Evolutionary conservation across 2,797 vertebrate species (phyloP).

Genomic region (Rhinophrynus dorsalis): DNA sequence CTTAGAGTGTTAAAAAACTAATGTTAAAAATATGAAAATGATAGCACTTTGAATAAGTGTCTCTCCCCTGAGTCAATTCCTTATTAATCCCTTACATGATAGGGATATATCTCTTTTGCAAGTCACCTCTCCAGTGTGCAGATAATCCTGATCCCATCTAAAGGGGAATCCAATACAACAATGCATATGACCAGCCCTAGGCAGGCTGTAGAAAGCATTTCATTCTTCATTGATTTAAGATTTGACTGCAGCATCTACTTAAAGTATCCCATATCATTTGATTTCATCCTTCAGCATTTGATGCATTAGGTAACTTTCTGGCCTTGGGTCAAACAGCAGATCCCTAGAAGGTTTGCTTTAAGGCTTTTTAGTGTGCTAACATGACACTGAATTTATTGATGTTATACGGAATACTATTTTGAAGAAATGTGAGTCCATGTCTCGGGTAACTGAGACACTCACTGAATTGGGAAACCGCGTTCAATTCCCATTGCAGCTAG

Average conservation of each 20-base stretch:
- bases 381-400: background rate
- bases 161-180: background rate
- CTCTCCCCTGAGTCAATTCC: too few species aligned
- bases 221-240: background rate
- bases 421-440: too few species aligned
- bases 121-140: background rate
- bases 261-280: slow-evolving; percentile 32
- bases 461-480: too few species aligned
- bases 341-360: background rate
- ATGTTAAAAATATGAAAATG: too few species aligned
- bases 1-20: too few species aligned
- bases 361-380: background rate
- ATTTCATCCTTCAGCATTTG: background rate
- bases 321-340: background rate
- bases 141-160: background rate
- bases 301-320: background rate
- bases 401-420: too few species aligned
- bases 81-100: background rate
- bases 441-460: too few species aligned
- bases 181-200: background rate
- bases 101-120: too few species aligned
- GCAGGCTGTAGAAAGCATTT: background rate
- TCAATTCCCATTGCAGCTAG: too few species aligned
- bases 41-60: too few species aligned
- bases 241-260: slow-evolving; percentile 38